Conservation (phyloP, 1,140 invertebrate species). For the Trichoplusia ni region DNA sequence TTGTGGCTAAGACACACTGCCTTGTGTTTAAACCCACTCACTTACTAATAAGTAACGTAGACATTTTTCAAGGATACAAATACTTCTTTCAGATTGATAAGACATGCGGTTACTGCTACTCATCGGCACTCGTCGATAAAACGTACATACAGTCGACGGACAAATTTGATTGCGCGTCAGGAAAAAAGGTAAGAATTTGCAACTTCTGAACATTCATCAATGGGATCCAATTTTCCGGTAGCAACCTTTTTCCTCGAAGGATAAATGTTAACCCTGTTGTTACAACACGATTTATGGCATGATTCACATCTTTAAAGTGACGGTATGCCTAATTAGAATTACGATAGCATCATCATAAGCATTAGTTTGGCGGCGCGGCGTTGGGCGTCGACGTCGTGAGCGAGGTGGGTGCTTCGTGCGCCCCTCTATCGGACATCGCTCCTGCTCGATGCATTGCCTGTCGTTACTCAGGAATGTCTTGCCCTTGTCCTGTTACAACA, state of each 20-base stretch:
- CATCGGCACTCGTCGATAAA: background rate
- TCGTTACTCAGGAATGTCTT: slow-evolving; percentile 28
- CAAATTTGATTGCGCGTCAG: background rate
- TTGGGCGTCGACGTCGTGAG: slow-evolving; percentile 4
- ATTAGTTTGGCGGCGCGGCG: slow-evolving; percentile 4
- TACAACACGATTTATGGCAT: too few species aligned
- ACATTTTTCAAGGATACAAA: background rate
- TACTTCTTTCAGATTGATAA: slow-evolving; percentile 42
- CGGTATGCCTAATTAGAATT: background rate
- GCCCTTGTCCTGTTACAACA: slow-evolving; percentile 24
- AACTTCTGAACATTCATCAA: too few species aligned
- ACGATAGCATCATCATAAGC: slow-evolving; percentile 8
- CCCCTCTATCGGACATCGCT: slow-evolving; percentile 25
- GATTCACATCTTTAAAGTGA: too few species aligned
- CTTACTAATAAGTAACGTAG: background rate
- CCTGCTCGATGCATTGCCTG: slow-evolving; percentile 13
- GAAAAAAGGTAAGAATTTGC: background rate
- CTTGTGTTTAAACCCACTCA: too few species aligned
- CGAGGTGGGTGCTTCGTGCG: slow-evolving; percentile 11
- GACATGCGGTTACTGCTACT: slow-evolving; percentile 40
- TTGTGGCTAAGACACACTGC: too few species aligned
- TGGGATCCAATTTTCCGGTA: too few species aligned
- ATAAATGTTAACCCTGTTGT: too few species aligned
- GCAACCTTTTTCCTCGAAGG: too few species aligned
- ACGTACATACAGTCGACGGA: background rate